Evolutionary conservation across 2,888 invertebrate species (phyloP), one percentile per base, ranked within the genome.

Genomic region (Crematogaster levior): DNA sequence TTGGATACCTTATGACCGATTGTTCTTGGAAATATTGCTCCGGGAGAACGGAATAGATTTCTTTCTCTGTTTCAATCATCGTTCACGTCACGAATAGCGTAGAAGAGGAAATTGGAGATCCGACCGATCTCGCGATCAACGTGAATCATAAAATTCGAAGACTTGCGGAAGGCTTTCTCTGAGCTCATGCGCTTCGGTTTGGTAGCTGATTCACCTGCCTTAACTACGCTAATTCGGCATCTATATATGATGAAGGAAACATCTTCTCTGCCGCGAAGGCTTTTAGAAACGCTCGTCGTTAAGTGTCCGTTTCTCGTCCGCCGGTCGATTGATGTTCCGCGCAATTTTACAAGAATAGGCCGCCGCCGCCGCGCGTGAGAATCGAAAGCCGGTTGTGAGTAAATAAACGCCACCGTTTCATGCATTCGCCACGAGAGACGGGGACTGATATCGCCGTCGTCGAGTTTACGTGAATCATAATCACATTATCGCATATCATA

Each of bases 241-340:
- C 21, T 6, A 70, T 53, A 75, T 75, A 61, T 75, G 81, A 6
- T 60, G 10, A 46, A 80, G 83, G 73, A 86, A 88, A 88, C 84
- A 82, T 86, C 84, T n/a, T 53, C 40, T 82, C 56, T 34, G 60
- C 46, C 56, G 63, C 81, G 77, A 66, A 81, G 82, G 75, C 80
- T 84, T 77, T 88, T 88, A 83, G 84, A 85, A 80, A 77, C 83
- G 86, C 84, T 88, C 86, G 80, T 88, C 86, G 80, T 88, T 88
- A 88, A 79, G 79, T 56, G 70, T 70, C 63, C 70, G 72, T 66
- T 85, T 84, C 77, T 81, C 74, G 77, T 75, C 63, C 37, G 30
- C 79, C 70, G 30, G 56, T 66, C 61, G 88, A 87, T 84, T 82
- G 79, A 77, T 79, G 66, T 60, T 74, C 40, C n/a, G 53, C 43